phyloP scores from a whole-genome alignment of 2,113 vertebrate genomes.

The Chloropsis cyanopogon region DNA sequence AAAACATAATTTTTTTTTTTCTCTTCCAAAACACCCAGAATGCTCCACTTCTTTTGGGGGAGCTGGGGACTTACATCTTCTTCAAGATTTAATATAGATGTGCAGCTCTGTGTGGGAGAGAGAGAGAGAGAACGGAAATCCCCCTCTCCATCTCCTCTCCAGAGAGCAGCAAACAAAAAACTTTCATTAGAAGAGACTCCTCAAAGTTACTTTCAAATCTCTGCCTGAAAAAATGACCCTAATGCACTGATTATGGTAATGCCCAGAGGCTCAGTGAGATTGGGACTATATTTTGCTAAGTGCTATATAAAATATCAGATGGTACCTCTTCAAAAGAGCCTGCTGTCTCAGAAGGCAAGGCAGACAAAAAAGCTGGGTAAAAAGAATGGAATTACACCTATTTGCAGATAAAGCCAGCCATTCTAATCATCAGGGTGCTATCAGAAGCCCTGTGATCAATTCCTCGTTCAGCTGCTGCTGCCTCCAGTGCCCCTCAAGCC shows the following conservation, averaged over 20 bases:
- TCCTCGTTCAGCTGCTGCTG: not conserved
- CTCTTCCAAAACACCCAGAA: slow-evolving; percentile 41
- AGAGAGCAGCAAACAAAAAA: slow-evolving; percentile 30
- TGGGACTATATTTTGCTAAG: slow-evolving; percentile 38
- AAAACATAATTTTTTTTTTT: slow-evolving; percentile 4
- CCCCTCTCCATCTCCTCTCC: not conserved
- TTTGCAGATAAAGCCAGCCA: slow-evolving; percentile 16
- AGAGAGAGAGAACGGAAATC: not conserved
- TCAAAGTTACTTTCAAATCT: slow-evolving; percentile 60
- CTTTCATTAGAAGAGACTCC: slow-evolving; percentile 23
- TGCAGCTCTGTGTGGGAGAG: not conserved
- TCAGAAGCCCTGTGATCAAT: slow-evolving; percentile 30
- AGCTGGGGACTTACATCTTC: not conserved
- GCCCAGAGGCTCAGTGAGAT: not conserved
- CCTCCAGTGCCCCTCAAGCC: not conserved
- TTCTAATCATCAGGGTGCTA: not conserved
- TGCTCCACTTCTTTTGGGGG: not conserved
- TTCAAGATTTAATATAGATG: not conserved
- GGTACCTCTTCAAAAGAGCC: not conserved
- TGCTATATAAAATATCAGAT: slow-evolving; percentile 49
- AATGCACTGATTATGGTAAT: slow-evolving; percentile 60
- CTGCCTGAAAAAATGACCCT: slow-evolving; percentile 46
- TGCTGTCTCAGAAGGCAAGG: slow-evolving; percentile 1
- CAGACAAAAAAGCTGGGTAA: slow-evolving; percentile 13
- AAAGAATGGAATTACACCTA: slow-evolving; percentile 31